Conservation (phyloP, 2,113 vertebrate species). For the Macroglossus sobrinus region DNA sequence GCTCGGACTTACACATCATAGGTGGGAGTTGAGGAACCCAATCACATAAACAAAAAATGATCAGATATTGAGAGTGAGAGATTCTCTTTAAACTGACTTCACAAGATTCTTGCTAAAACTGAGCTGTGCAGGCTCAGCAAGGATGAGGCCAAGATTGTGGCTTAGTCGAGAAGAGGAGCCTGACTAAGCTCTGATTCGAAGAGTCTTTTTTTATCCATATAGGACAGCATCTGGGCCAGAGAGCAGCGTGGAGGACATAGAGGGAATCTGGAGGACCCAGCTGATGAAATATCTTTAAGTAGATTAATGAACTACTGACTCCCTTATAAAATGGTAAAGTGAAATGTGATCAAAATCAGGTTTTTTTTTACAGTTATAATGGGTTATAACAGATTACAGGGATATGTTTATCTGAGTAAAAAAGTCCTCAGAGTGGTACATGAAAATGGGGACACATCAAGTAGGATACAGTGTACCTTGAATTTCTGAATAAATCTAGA, state of each 20-base stretch:
- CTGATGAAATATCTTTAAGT: not conserved
- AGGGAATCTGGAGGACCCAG: not conserved
- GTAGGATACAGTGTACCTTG: not conserved
- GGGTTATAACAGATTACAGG: not conserved
- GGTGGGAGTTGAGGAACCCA: not conserved
- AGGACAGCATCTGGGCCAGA: not conserved
- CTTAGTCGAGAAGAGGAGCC: not conserved
- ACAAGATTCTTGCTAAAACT: not conserved
- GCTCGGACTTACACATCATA: not conserved
- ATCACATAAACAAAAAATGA: not conserved
- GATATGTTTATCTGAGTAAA: not conserved
- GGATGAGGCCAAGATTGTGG: not conserved
- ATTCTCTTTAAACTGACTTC: not conserved
- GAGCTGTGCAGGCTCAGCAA: not conserved
- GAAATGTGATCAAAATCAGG: conserved; percentile 21
- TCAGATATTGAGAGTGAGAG: not conserved
- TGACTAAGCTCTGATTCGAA: not conserved
- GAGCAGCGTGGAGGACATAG: not conserved
- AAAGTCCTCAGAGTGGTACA: not conserved
- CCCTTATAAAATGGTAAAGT: not conserved
- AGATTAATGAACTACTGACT: not conserved
- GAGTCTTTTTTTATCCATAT: not conserved
- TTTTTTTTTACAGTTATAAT: not conserved
- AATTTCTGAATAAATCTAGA: conserved; percentile 28
- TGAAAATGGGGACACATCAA: not conserved